A percentile compares a stretch with the other conserved stretches of the same genome.
phyloP scores from a whole-genome alignment of 1,140 invertebrate species.

The Drosophila serrata region DNA sequence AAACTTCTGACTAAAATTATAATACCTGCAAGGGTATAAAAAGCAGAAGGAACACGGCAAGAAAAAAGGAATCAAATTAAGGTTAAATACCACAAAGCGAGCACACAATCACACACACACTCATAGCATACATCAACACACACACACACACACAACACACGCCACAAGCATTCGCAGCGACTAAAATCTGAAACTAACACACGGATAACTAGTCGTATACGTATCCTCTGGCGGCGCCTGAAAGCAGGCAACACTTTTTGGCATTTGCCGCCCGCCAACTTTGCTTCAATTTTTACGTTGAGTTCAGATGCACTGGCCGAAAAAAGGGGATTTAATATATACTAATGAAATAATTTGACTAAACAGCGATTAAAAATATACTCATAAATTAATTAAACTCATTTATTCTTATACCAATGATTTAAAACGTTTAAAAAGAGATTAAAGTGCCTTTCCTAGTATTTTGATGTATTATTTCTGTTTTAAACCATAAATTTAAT shows the following conservation, averaged over 20 bases:
- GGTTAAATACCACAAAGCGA: conserved; percentile 83
- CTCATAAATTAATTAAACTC: too few species aligned
- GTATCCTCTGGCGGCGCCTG: conserved; percentile 63
- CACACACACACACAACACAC: conserved; percentile 1
- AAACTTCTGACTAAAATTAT: too few species aligned
- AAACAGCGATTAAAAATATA: background rate
- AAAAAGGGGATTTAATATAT: background rate
- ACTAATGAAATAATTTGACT: too few species aligned
- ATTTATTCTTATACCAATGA: too few species aligned
- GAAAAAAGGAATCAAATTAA: conserved; percentile 79
- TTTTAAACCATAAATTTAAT: background rate
- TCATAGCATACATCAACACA: too few species aligned
- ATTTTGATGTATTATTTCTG: background rate
- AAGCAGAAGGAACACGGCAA: conserved; percentile 21
- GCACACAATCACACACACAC: conserved; percentile 26
- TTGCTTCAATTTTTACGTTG: conserved; percentile 39
- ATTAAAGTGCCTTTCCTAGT: too few species aligned
- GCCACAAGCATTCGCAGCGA: conserved; percentile 26
- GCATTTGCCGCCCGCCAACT: conserved; percentile 62
- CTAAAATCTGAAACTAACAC: conserved; percentile 65
- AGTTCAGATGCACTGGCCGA: conserved; percentile 21
- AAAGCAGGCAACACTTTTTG: conserved; percentile 81
- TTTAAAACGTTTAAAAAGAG: too few species aligned
- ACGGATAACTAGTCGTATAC: conserved; percentile 30
- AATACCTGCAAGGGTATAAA: too few species aligned